Conservation (phyloP, 2,888 invertebrate species). For the Meganola albula region DNA sequence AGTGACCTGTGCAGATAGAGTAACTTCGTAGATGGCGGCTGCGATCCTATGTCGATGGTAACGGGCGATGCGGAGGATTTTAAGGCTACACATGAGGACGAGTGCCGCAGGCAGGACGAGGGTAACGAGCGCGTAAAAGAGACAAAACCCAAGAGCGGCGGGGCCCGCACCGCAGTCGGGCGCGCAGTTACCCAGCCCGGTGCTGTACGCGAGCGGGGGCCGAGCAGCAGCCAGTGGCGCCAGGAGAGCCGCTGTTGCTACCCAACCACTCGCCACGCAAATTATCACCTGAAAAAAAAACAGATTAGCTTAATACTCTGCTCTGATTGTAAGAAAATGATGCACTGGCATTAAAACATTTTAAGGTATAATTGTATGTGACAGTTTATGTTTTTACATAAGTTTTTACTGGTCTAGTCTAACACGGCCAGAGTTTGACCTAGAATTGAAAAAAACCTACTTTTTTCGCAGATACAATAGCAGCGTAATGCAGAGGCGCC, state of each 20-base stretch:
- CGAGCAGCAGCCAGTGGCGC: slow-evolving; percentile 79
- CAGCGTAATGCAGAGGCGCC: slow-evolving; percentile 87
- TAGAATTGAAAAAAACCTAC: too few relatives aligned
- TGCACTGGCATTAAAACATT: too few relatives aligned
- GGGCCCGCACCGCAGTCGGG: slow-evolving; percentile 82
- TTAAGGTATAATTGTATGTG: too few relatives aligned
- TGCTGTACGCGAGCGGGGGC: slow-evolving; percentile 63
- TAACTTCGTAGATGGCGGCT: slow-evolving; percentile 90
- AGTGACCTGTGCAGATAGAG: slow-evolving; percentile 88
- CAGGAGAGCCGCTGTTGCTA: slow-evolving; percentile 79
- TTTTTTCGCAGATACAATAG: slow-evolving; percentile 84
- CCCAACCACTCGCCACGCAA: slow-evolving; percentile 83
- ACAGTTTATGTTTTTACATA: too few relatives aligned
- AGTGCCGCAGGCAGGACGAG: slow-evolving; percentile 82
- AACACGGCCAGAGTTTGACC: too few relatives aligned
- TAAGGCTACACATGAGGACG: slow-evolving; percentile 84
- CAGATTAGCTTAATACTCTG: too few relatives aligned
- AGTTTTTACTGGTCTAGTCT: too few relatives aligned
- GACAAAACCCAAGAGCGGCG: slow-evolving; percentile 80
- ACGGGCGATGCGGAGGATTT: slow-evolving; percentile 81
- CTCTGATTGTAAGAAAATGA: too few relatives aligned
- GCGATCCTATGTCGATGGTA: slow-evolving; percentile 91
- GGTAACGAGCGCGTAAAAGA: slow-evolving; percentile 80
- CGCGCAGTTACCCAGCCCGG: slow-evolving; percentile 80
- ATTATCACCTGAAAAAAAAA: slow-evolving; percentile 73